A percentile compares a stretch with the other conserved stretches of the same genome.
These are phyloP conservation scores for Drosophila nr. perissopoda DNA, from an alignment of 2,888 invertebrate genomes.

Conservation along the genomic window DNA sequence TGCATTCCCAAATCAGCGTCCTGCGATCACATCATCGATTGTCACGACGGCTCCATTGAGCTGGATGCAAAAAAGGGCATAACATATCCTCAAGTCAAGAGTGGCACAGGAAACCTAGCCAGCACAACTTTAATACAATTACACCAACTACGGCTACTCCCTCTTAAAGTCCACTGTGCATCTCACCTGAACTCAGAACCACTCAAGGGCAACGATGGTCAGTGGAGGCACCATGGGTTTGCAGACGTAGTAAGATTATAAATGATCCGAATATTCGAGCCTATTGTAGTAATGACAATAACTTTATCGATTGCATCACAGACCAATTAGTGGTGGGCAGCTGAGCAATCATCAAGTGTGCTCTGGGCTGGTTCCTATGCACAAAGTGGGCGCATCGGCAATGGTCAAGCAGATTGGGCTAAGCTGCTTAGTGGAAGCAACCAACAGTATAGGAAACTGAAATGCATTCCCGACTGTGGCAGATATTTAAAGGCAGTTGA, in stretches of 20 bases:
- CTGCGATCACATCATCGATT: conserved; percentile 38
- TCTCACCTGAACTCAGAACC: neutral
- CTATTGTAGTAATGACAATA: conserved; percentile 2
- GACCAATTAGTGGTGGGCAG: neutral
- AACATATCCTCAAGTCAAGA: neutral
- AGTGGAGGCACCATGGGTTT: conserved; percentile 31
- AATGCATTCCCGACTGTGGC: conserved; percentile 77
- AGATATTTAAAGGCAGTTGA: conserved; percentile 25
- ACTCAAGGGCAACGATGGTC: conserved; percentile 26
- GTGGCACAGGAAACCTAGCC: neutral
- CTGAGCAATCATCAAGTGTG: conserved; percentile 8
- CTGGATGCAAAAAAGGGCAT: conserved; percentile 10
- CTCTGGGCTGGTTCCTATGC: conserved; percentile 1
- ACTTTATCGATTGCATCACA: conserved; percentile 6
- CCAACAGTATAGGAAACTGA: conserved; percentile 8
- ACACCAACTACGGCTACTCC: neutral
- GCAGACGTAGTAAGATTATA: neutral
- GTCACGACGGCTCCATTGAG: conserved; percentile 45
- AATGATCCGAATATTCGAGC: conserved; percentile 5
- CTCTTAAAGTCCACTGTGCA: conserved; percentile 5
- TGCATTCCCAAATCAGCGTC: conserved; percentile 27
- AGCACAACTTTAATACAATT: neutral
- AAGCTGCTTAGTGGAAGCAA: neutral
- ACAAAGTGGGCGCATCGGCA: conserved; percentile 38
- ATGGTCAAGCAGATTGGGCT: conserved; percentile 66